Evolutionary conservation across 2,113 vertebrate genomes (phyloP), one percentile per base, ranked within the genome.

Genomic region (Poecilia latipinna): DNA sequence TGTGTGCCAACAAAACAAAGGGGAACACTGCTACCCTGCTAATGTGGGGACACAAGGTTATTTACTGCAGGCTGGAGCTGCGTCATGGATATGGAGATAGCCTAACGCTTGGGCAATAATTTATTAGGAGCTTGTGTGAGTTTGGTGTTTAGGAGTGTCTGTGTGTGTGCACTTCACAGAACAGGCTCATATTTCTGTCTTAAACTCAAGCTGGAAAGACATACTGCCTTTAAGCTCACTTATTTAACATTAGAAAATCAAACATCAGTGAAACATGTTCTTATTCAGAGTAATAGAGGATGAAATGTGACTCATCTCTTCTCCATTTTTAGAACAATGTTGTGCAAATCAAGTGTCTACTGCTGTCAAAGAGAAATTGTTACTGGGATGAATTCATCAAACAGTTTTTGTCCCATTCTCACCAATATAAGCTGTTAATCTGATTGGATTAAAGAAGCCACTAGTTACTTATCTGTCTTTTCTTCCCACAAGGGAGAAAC

Each of bases 41-140:
- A 95, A 95, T 91, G 94, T 92, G 85, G 61, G 75, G 90, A 90
- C 75, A 82, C 90, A 80, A 90, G 93, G 91, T 94, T 88, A 85
- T 92, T 91, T 91, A 89, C 64, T 78, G 84, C 85, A 80, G 84
- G 80, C 88, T 78, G 86, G 75, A 90, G 80, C 75, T 44, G 79
- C 76, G 89, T 90, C 84, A 91, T 75, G 84, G 85, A 90, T 91
- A 90, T 77, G 89, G 83, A 95, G 79, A 94, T 90, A 87, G 89
- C 89, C 85, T 83, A 77, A 83, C 80, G 90, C 72, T 61, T 68
- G 67, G 82, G 76, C 61, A 83, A 92, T 93, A 93, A 88, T 92
- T 95, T 92, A 89, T 78, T 68, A 48, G 67, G 63, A 66, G 76
- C 68, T 39, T 70, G 48, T 68, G 75, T 64, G 63, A 66, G 67